phyloP scores from a whole-genome alignment of 35 echinoderm and acorn worm genomes.

The Acanthaster planci region DNA sequence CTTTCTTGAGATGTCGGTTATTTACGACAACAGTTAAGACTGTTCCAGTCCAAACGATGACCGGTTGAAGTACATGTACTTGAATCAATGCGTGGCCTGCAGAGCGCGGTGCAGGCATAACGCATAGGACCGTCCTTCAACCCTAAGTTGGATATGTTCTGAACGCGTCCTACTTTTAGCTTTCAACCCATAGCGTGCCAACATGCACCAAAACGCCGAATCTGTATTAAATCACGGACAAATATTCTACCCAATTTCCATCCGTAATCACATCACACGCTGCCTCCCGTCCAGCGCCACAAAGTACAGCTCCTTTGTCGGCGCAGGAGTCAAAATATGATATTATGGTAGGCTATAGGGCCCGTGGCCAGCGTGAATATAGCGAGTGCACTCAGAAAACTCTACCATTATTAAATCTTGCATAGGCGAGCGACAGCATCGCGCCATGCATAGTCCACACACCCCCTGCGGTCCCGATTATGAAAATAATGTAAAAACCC shows the following conservation, averaged over 20 bases:
- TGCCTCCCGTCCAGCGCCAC: background rate
- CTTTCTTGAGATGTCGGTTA: too few relatives aligned
- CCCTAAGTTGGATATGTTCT: too few relatives aligned
- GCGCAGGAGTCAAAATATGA: background rate
- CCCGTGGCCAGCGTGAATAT: background rate
- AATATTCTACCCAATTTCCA: background rate
- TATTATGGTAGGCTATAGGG: background rate
- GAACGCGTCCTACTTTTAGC: background rate
- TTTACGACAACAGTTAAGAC: too few relatives aligned
- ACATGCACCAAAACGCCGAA: constrained; percentile 2
- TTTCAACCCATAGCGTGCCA: background rate
- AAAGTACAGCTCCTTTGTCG: constrained; percentile 27
- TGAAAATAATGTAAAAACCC: constrained; percentile 14
- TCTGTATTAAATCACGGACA: constrained; percentile 15
- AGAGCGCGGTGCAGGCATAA: too few relatives aligned
- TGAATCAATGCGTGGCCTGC: too few relatives aligned
- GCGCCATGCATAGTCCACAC: background rate
- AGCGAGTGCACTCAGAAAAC: background rate
- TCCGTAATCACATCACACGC: constrained; percentile 22
- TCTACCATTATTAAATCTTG: constrained; percentile 9
- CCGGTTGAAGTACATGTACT: too few relatives aligned
- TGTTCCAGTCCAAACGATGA: too few relatives aligned
- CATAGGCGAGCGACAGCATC: background rate
- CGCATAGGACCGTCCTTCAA: too few relatives aligned
- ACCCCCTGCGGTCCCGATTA: constrained; percentile 11